phyloP scores from a whole-genome alignment of 37 sponge, comb jelly and placozoan genomes.

The Ephydatia muelleri region DNA sequence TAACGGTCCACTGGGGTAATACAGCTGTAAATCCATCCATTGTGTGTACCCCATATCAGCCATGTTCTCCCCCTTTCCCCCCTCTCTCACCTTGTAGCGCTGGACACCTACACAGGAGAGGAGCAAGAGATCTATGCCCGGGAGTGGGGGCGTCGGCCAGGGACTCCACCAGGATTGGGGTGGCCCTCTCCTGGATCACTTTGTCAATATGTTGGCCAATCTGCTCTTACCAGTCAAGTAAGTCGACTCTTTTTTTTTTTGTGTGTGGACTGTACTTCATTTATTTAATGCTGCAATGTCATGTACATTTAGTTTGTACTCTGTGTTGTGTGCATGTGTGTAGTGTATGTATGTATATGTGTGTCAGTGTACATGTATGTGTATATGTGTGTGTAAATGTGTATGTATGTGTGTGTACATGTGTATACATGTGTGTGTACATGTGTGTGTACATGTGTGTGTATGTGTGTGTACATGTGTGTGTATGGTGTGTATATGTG shows the following conservation, averaged over 20 bases:
- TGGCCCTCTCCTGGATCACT: slow-evolving; percentile 84
- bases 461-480: background rate
- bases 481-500: background rate
- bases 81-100: background rate
- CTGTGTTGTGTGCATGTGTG: background rate
- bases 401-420: background rate
- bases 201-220: slow-evolving; percentile 76
- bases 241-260: background rate
- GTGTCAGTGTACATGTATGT: background rate
- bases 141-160: slow-evolving; percentile 47
- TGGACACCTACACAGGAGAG: background rate
- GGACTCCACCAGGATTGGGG: slow-evolving; percentile 79
- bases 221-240: slow-evolving; percentile 81
- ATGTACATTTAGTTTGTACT: background rate
- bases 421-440: background rate
- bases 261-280: background rate
- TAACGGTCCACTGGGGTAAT: too few relatives aligned
- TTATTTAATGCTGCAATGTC: background rate
- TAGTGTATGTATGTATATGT: too few relatives aligned
- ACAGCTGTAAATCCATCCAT: background rate
- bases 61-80: too few relatives aligned
- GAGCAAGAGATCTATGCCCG: background rate
- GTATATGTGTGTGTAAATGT: slow-evolving; percentile 9
- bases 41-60: background rate
- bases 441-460: slow-evolving; percentile 2